Evolutionary conservation across 2,888 invertebrate species (phyloP), one percentile per base, ranked within the genome.

Genomic region (Cataglyphis altisquamis): DNA sequence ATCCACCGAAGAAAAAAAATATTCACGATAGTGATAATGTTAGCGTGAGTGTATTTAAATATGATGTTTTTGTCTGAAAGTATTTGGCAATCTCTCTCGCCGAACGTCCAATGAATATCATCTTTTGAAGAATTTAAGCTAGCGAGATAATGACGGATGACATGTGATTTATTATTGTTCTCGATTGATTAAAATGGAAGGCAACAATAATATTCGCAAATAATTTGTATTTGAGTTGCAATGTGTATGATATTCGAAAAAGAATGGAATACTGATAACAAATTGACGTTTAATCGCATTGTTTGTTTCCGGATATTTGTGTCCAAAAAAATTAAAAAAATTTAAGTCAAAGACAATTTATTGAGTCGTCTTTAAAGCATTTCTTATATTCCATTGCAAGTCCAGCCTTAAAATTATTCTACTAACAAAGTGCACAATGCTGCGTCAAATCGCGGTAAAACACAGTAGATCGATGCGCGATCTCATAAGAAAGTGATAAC

Each of bases 1-100:
- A 91, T 84, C 89, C 88, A 66, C 89, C 85, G 84, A 92, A 91
- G 88, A 89, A 90, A 89, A 85, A 85, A 82, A 73, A 68, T 78
- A 84, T 72, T 85, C 74, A 78, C 82, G 88, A 68, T 75, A 88
- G 84, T 89, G 89, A 89, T 83, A 80, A 82, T 80, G 83, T 41
- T 68, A 62, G 70, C 55, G 62, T 70, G 73, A 66, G 63, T 81
- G 63, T 62, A 82, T 83, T 70, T 64, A 70, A 63, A 83, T 84
- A 73, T 67, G 39, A 77, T 67, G 68, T 67, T 77, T 84, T 36
- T 39, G 62, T 32, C 45, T 21, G 52, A 68, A 41, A n/a, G 52
- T 77, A 39, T 77, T 52, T 60, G 21, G 32, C 25, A 29, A 12
- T 66, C 12, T 29, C 25, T 67, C 18, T 64, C 67, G 67, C 15